phyloP scores from a whole-genome alignment of 2,797 vertebrate genomes.

The Hephaestus fuliginosus region DNA sequence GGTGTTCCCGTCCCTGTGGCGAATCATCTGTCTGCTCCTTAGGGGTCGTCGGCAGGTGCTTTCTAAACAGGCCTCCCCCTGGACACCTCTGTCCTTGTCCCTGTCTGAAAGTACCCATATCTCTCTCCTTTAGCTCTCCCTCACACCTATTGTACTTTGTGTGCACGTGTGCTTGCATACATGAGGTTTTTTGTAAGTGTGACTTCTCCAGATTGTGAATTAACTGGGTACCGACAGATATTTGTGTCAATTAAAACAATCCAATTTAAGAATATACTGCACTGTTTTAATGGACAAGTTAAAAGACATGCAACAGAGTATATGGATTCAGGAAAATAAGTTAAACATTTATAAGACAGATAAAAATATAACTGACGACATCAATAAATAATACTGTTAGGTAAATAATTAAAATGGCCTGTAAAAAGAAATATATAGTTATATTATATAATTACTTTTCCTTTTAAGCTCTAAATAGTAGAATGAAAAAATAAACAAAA shows the following conservation, averaged over 20 bases:
- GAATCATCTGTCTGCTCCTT: constrained; percentile 72
- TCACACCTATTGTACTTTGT: constrained; percentile 30
- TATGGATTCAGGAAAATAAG: not conserved
- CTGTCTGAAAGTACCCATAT: constrained; percentile 51
- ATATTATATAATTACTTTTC: not conserved
- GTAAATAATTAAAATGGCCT: not conserved
- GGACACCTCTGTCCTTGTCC: constrained; percentile 66
- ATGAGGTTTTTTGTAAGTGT: not conserved
- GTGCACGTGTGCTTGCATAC: not conserved
- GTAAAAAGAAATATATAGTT: not conserved
- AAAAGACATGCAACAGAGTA: too few relatives aligned
- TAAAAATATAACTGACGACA: not conserved
- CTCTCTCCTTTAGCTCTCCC: constrained; percentile 41
- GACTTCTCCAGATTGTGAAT: not conserved
- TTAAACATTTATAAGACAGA: not conserved
- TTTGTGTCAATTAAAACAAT: not conserved
- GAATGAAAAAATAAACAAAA: too few relatives aligned
- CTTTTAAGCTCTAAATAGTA: too few relatives aligned
- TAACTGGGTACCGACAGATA: not conserved
- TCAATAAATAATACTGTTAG: not conserved
- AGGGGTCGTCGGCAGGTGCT: constrained; percentile 63
- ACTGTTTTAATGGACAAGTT: not conserved
- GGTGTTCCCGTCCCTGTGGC: constrained; percentile 48
- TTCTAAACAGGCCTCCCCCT: constrained; percentile 62
- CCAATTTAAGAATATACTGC: not conserved